Evolutionary conservation across 2,113 vertebrate species (phyloP), one percentile per base, ranked within the genome.

Genomic region (Hepsetus odoe): DNA sequence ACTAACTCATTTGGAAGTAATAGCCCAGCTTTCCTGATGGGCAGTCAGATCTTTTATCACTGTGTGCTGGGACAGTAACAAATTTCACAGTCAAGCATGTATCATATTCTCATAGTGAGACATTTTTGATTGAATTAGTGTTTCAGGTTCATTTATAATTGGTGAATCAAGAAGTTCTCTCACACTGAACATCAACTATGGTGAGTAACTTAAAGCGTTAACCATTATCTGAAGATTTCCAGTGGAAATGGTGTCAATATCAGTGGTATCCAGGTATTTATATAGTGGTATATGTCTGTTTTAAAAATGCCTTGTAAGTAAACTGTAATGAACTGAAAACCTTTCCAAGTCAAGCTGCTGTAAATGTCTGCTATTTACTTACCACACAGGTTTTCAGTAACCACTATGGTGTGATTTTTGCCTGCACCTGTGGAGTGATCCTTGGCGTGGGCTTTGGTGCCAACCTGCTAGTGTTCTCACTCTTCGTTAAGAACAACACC

Each of bases 401-500:
- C 61, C 85, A 70, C 8, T 93, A 91, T 2, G 89, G 80, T 35
- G 49, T 92, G 77, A 91, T 91, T 80, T 93, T 92, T 51, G 91
- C 90, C 80, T 90, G 90, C 62, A 90, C 85, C 66, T 91, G 92
- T 72, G 88, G 89, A 5, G 85, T 91, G 77, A 92, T 93, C 72
- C 80, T 94, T 76, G 86, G 87, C 58, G 86, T 91, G 8, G 91
- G 93, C 51, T 88, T 93, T 46, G 87, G 88, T 44, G 90, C 90
- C 82, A 92, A 93, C 84, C 83, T 91, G 62, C 90, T 93, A 79
- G 92, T 91, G 77, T 92, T 93, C 84, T 89, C 86, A 9, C 84
- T 94, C 80, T 93, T 93, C 55, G 91, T 88, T 30, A 93, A 89
- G 80, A 82, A 91, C 80, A 92, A 92, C 83, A 90, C 89, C 0